phyloP scores from a whole-genome alignment of 2,888 invertebrate genomes.

The Eledone cirrhosa region DNA sequence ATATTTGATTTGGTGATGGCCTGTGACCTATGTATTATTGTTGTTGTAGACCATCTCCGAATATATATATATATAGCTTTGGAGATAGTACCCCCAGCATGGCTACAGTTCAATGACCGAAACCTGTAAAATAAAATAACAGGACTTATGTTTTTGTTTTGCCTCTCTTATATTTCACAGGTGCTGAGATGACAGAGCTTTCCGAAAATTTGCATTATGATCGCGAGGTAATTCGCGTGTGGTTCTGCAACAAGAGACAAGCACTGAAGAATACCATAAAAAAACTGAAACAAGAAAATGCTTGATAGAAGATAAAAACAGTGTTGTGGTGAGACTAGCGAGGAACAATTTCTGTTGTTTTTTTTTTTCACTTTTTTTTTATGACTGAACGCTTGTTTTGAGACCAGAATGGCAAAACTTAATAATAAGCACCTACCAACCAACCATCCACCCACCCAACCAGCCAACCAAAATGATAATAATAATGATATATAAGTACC shows the following conservation, averaged over 20 bases:
- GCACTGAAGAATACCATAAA: constrained; percentile 95
- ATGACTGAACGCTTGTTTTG: background rate
- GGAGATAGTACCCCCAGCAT: too few species aligned
- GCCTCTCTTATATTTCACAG: constrained; percentile 70
- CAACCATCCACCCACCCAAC: background rate
- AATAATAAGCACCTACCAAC: background rate
- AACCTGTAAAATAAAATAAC: background rate
- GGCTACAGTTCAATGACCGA: too few species aligned
- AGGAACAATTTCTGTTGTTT: too few species aligned
- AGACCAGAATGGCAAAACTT: background rate
- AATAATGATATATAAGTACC: background rate
- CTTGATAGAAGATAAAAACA: constrained; percentile 35
- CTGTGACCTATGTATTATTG: too few species aligned
- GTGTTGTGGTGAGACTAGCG: background rate
- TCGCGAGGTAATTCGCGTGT: constrained; percentile 96
- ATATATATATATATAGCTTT: too few species aligned
- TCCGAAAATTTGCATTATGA: constrained; percentile 96
- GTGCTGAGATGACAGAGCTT: constrained; percentile 94
- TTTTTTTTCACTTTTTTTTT: too few species aligned
- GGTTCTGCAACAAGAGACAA: constrained; percentile 99
- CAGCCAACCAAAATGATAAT: background rate
- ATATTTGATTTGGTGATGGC: too few species aligned
- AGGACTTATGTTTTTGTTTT: background rate
- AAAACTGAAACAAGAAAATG: constrained; percentile 62
- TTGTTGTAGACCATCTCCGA: too few species aligned